A percentile compares a stretch with the other conserved stretches of the same genome.
Conservation (phyloP, 2,113 vertebrate species). For the Mobula birostris region DNA sequence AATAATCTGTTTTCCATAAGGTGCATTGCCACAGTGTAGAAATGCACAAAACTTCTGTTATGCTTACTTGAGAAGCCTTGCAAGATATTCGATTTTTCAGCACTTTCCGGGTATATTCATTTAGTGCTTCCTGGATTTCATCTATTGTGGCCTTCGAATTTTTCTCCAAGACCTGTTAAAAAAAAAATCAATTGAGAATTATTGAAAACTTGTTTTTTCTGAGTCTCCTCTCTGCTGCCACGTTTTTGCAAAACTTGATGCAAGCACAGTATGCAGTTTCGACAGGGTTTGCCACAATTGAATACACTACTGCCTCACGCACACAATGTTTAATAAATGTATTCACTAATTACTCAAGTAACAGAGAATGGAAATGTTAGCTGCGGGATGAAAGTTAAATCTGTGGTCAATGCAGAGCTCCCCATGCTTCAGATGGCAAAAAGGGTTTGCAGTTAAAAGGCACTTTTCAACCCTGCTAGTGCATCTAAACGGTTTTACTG, state of each 20-base stretch:
- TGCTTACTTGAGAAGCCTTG: conserved; percentile 53
- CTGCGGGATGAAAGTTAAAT: not conserved
- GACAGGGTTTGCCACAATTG: no score
- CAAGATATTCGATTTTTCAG: conserved; percentile 47
- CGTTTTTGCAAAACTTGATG: not conserved
- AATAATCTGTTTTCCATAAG: not conserved
- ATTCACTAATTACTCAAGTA: not conserved
- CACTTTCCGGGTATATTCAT: conserved; percentile 56
- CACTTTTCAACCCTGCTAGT: not conserved
- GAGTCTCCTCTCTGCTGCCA: not conserved
- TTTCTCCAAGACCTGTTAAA: conserved; percentile 66
- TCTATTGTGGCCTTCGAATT: conserved; percentile 58
- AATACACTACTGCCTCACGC: not conserved
- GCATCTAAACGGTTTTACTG: not conserved
- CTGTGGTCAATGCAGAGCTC: not conserved
- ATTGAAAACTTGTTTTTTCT: not conserved
- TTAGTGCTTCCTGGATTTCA: conserved; percentile 69
- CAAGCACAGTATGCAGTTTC: not conserved
- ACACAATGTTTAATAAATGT: not conserved
- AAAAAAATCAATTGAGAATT: conserved; percentile 6
- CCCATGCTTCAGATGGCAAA: not conserved
- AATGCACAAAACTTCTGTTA: not conserved
- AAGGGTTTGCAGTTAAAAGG: not conserved
- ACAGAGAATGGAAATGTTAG: not conserved
- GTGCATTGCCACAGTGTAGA: not conserved